Conservation (phyloP, 2,797 vertebrate species). For the Lacerta agilis region DNA sequence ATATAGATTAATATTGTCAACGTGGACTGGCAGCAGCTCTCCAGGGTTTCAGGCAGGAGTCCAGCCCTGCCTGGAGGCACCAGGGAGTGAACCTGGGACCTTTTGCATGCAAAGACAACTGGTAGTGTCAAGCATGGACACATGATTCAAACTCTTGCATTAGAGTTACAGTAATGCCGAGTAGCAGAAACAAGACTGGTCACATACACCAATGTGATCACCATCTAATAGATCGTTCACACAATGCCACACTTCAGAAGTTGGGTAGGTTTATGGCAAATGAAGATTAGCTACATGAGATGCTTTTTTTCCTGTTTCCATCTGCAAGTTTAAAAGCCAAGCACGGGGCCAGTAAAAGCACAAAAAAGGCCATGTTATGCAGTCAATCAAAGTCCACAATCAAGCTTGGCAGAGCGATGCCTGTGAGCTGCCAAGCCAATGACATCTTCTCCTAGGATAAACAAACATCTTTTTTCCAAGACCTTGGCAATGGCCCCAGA, state of each 20-base stretch:
- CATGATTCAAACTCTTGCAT: too few relatives aligned
- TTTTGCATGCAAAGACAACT: too few relatives aligned
- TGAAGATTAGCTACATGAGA: neutral
- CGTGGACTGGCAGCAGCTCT: too few relatives aligned
- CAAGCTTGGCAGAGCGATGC: neutral
- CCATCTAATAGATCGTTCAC: neutral
- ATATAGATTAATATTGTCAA: too few relatives aligned
- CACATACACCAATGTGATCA: neutral
- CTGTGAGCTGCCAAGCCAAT: conserved; percentile 3
- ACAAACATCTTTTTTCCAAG: conserved; percentile 30
- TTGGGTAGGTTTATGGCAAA: neutral
- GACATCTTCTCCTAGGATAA: conserved; percentile 21
- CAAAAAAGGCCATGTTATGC: conserved; percentile 17
- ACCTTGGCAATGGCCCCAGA: conserved; percentile 8
- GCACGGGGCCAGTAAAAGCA: conserved; percentile 21
- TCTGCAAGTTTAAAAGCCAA: neutral
- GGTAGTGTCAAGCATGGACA: too few relatives aligned
- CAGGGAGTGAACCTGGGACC: neutral
- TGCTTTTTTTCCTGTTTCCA: neutral
- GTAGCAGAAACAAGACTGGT: too few relatives aligned
- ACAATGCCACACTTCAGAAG: neutral
- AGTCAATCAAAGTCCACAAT: neutral
- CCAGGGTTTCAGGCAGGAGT: neutral
- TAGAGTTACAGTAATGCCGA: too few relatives aligned
- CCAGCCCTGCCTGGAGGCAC: neutral